Percentiles rank a stretch among this genome's conserved stretches.
Conservation (phyloP, 2,113 vertebrate species). For the Aramus guarauna region DNA sequence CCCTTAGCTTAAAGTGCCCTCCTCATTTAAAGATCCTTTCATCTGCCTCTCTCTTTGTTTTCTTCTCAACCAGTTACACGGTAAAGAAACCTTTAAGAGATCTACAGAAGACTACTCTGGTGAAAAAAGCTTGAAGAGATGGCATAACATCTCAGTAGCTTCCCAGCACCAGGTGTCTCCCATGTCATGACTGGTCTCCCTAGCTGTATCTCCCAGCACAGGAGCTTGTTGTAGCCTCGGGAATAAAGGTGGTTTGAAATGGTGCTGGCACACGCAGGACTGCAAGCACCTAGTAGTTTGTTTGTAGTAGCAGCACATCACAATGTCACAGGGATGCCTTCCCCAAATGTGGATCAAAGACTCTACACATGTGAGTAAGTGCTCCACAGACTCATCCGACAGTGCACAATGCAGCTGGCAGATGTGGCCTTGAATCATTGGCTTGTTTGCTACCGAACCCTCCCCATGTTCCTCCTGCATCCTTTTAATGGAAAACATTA, state of each 20-base stretch:
- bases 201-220: not conserved
- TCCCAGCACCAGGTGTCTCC: not conserved
- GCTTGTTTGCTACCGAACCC: not conserved
- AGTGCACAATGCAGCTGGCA: not conserved
- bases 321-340: not conserved
- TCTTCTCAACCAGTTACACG: not conserved
- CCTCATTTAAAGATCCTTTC: not conserved
- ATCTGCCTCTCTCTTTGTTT: not conserved
- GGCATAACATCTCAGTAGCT: not conserved
- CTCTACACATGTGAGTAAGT: not conserved
- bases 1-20: not conserved
- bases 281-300: not conserved
- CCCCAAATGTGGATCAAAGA: not conserved
- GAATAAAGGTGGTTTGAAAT: not conserved
- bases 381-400: not conserved
- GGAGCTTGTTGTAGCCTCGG: not conserved
- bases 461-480: not conserved
- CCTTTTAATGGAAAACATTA: constrained; percentile 20
- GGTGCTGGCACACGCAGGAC: not conserved
- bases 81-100: not conserved
- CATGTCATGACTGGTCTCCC: not conserved
- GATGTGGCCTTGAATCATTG: not conserved
- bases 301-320: not conserved
- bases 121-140: not conserved
- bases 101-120: not conserved